A percentile compares a stretch with the other conserved stretches of the same genome.
These are phyloP conservation scores for Pagrus major DNA, from an alignment of 2,113 vertebrate species.

Conservation along the genomic window DNA sequence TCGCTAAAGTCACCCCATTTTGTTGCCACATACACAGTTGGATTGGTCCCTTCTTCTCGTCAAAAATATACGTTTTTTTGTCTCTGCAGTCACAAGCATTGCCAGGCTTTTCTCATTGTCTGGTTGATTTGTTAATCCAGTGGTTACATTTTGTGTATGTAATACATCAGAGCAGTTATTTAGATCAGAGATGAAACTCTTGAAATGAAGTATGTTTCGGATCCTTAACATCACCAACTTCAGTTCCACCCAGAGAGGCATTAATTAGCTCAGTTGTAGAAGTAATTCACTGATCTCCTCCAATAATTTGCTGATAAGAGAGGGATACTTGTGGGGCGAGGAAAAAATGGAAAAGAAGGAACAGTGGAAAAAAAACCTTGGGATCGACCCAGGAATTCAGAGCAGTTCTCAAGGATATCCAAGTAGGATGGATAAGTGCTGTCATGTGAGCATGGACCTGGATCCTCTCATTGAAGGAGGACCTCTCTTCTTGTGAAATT, in stretches of 20 bases:
- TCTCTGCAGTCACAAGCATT: too few relatives aligned
- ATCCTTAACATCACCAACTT: not conserved
- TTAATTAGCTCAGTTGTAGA: not conserved
- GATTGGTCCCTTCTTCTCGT: too few relatives aligned
- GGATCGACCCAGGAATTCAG: not conserved
- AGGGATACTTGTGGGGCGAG: not conserved
- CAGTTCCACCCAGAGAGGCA: not conserved
- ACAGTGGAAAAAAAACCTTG: not conserved
- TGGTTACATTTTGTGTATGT: not conserved
- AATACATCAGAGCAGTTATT: not conserved
- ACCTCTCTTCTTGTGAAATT: not conserved
- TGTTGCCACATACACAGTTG: too few relatives aligned
- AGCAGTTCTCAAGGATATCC: not conserved
- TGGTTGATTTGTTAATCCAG: not conserved
- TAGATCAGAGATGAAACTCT: not conserved
- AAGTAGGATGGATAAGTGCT: not conserved
- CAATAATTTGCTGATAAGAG: not conserved
- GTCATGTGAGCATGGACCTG: not conserved
- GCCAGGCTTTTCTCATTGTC: not conserved
- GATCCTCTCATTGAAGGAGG: not conserved
- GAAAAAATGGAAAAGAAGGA: not conserved
- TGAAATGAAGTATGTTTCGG: not conserved
- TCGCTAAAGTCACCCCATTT: too few relatives aligned
- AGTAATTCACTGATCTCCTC: not conserved
- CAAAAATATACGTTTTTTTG: too few relatives aligned